Evolutionary conservation across 1,140 invertebrate species (phyloP), one percentile per base, ranked within the genome.

Genomic region (Zaprionus lachaisei): DNA sequence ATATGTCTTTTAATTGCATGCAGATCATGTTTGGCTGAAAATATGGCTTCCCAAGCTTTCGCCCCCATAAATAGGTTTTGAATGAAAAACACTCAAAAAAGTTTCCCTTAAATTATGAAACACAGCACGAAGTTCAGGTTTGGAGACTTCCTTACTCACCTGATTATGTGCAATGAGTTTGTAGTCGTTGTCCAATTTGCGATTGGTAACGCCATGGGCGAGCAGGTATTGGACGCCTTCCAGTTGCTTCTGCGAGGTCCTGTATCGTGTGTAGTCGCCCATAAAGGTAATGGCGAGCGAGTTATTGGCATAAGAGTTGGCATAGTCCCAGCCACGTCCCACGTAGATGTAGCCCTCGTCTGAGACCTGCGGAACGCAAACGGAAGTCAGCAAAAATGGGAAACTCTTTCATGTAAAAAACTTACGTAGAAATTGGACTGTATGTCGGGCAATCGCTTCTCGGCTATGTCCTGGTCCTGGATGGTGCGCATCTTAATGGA

Each of bases 301-400:
- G 9, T 93, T 82, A 38, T 92, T 83, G 2, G 93, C 93, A 81
- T 95, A 94, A 24, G 94, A 93, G 41, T 95, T 95, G 24, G 93
- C 87, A 41, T 80, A 83, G 62, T 94, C 93, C 95, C 95, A 96
- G 26, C 94, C 95, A 55, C 95, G 93, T 15, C 94, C 95, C 65
- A 94, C 94, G 81, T 95, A 96, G 11, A 95, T 93, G n/a, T 93
- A 93, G 2, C 94, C 95, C 79, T 96, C 95, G 14, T 94, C 94
- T 4, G 94, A 95, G 17, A 95, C 93, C 61, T 95, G 63, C 24
- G 80, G 70, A 34, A 11, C 66, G 72, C 63, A 73, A 83, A 55
- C 64, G 55, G 38, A 66, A 41, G n/a, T 55, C 20, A 20, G 26
- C 24, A 2, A 15, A 63, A 28, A 34, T 34, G 26, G 63, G 54